Base-by-base conservation (phyloP, 2,888 invertebrate species). In the Folsomia candida region DNA sequence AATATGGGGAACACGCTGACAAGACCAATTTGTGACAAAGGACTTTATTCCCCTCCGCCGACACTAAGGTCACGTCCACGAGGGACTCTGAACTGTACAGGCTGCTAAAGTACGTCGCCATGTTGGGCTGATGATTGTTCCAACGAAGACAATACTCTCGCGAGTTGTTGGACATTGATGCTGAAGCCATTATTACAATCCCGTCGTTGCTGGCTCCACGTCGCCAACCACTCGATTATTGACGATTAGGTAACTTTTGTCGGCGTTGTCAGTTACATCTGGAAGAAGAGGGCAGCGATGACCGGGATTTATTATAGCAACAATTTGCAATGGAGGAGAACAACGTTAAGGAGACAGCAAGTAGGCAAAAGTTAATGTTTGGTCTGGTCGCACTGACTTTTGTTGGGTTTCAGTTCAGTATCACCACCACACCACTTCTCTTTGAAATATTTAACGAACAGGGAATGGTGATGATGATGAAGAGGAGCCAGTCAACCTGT, bases 71-170 rank as follows among this genome's bases (percentile, higher is more conserved):
- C 60, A 94, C 94, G 83, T 94, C 94, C 69, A 94, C 93, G 80
- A 94, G 84, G 2, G 91, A 89, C 82, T 93, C 92, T 81, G 90
- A 92, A 82, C 89, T 91, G 76, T 94, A 86, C 78, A 94, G 86
- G 80, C 89, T 90, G 58, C 92, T 91, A 84, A 94, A 93, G 82
- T 92, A 93, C 9, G 92, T 91, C 81, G 94, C 92, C 83, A 94
- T 92, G 84, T 94, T 94, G 66, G 93, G 93, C 82, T 93, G 93
- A 86, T 94, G 94, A 86, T 94, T 93, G 85, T 94, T 94, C 94
- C 94, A 94, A 81, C 93, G 85, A 80, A 92, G 84, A 82, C 91
- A 91, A 82, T 91, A 92, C 81, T 92, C 79, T 37, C 77, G 58
- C 20, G 73, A 73, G 51, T 54, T 54, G 22, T 54, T 54, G 54